Conservation (phyloP, 2,888 invertebrate genomes). For the Netelia inedita region DNA sequence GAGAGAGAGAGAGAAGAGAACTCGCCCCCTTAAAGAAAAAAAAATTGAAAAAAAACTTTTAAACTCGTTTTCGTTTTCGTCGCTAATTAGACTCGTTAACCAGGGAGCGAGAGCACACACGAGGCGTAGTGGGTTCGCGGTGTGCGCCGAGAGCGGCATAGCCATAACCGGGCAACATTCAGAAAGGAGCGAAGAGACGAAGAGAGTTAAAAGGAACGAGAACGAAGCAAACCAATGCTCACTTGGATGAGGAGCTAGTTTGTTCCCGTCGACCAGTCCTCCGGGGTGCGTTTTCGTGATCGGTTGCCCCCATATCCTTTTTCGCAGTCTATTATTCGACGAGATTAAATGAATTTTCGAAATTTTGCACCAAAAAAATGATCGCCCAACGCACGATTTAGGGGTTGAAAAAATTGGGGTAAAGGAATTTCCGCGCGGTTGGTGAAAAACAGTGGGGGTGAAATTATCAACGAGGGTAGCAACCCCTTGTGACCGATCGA, state of each 20-base stretch:
- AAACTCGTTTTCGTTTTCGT: slow-evolving; percentile 86
- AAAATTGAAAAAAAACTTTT: slow-evolving; percentile 78
- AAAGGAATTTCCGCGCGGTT: too few relatives aligned
- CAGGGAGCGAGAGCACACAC: slow-evolving; percentile 75
- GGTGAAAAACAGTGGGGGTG: too few relatives aligned
- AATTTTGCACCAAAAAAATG: too few relatives aligned
- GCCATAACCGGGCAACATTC: slow-evolving; percentile 83
- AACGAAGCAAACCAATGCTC: slow-evolving; percentile 76
- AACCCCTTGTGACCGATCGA: too few relatives aligned
- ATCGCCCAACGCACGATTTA: too few relatives aligned
- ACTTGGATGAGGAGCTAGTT: slow-evolving; percentile 79
- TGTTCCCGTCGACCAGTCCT: slow-evolving; percentile 82
- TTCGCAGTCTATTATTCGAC: slow-evolving; percentile 24
- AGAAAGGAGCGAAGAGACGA: slow-evolving; percentile 69
- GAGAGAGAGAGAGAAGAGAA: too few relatives aligned
- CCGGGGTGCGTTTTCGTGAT: slow-evolving; percentile 82
- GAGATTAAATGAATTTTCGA: too few relatives aligned
- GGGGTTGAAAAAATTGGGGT: too few relatives aligned
- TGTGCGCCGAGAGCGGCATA: slow-evolving; percentile 67
- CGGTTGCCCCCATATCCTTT: slow-evolving; percentile 64
- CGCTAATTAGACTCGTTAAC: slow-evolving; percentile 86
- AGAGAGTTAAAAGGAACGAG: slow-evolving; percentile 74
- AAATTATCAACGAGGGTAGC: too few relatives aligned
- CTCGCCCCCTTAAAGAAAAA: too few relatives aligned
- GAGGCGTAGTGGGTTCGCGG: slow-evolving; percentile 73